Percentiles rank a stretch among this genome's conserved stretches.
phyloP scores from a whole-genome alignment of 2,113 vertebrate species.

The Chauna torquata region DNA sequence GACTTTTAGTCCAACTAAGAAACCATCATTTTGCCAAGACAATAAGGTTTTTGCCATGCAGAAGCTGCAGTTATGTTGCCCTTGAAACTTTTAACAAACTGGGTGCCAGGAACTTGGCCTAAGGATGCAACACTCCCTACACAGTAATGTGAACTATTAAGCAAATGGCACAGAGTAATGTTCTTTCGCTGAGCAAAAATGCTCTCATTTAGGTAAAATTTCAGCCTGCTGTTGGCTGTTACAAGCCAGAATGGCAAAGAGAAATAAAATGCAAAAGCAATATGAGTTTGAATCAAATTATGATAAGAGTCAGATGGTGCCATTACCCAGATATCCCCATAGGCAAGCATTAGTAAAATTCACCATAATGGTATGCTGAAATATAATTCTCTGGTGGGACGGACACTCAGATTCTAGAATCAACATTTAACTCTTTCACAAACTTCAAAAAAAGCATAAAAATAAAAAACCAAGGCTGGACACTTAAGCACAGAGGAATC shows the following conservation, averaged over 20 bases:
- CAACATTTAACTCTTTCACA: slow-evolving; percentile 57
- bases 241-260: slow-evolving; percentile 74
- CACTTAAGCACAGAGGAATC: not conserved
- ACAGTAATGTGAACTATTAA: slow-evolving; percentile 77
- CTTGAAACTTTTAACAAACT: slow-evolving; percentile 68
- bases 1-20: not conserved
- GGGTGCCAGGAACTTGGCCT: slow-evolving; percentile 61
- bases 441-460: not conserved
- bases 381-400: slow-evolving; percentile 56
- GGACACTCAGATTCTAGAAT: slow-evolving; percentile 33
- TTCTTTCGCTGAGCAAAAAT: slow-evolving; percentile 73
- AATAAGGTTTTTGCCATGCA: slow-evolving; percentile 35
- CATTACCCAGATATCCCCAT: slow-evolving; percentile 70
- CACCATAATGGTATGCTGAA: slow-evolving; percentile 61
- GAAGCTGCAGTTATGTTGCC: slow-evolving; percentile 31
- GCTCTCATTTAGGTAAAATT: slow-evolving; percentile 78
- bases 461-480: not conserved
- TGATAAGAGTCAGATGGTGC: slow-evolving; percentile 78
- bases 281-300: slow-evolving; percentile 80
- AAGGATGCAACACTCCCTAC: slow-evolving; percentile 58
- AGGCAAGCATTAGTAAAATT: slow-evolving; percentile 74
- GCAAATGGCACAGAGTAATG: slow-evolving; percentile 76
- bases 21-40: not conserved
- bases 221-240: slow-evolving; percentile 78
- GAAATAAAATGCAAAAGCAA: slow-evolving; percentile 77